These are phyloP conservation scores for Clarias gariepinus DNA, from an alignment of 2,113 vertebrate species.

Conservation along the genomic window DNA sequence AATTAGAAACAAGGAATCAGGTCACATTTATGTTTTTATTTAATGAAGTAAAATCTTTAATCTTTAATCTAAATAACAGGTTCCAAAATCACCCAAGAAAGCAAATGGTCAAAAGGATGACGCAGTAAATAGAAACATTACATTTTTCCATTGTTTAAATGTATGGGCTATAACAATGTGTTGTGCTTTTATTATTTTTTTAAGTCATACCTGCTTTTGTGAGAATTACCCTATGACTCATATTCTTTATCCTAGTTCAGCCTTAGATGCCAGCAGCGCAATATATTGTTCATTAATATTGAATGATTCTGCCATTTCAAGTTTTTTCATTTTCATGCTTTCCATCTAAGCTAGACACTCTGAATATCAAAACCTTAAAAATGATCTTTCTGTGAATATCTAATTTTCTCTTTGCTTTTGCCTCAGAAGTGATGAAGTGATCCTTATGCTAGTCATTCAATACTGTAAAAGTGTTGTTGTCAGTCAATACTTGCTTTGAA, in stretches of 20 bases:
- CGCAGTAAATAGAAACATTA: background rate
- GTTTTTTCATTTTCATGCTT: background rate
- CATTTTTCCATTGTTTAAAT: background rate
- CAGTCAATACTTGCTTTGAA: background rate
- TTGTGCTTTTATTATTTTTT: background rate
- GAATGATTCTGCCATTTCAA: background rate
- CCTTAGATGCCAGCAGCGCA: background rate
- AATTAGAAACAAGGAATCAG: background rate
- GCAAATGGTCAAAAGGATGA: background rate
- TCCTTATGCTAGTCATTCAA: background rate
- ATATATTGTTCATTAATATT: background rate
- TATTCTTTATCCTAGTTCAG: background rate
- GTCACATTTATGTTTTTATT: background rate
- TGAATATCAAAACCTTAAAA: background rate
- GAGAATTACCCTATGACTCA: conserved; percentile 6
- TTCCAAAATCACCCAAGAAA: background rate
- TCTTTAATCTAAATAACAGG: background rate
- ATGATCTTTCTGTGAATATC: background rate
- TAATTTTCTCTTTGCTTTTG: background rate
- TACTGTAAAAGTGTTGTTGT: background rate
- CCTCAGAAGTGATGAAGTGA: background rate
- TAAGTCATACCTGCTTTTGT: background rate
- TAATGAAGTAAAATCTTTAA: background rate
- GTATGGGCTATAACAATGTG: background rate
- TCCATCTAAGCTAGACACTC: background rate